Conservation (phyloP, 2,888 invertebrate genomes). For the Nephrocerus scutellatus region DNA sequence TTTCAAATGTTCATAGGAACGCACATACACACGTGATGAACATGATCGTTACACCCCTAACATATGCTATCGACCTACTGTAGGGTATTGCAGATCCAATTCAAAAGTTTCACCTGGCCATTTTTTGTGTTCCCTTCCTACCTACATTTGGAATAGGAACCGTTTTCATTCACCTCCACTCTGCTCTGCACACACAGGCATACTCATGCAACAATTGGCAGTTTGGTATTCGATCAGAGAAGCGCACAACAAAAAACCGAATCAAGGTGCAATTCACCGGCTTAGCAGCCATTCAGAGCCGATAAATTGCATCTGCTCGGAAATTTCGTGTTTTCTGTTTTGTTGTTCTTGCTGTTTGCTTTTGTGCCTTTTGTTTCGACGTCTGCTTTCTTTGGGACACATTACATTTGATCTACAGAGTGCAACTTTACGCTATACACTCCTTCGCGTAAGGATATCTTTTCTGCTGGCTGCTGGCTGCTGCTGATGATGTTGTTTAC, state of each 20-base stretch:
- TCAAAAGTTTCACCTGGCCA: conserved; percentile 21
- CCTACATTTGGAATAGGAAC: conserved; percentile 1
- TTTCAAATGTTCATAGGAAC: too few species aligned
- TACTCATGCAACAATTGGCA: conserved; percentile 14
- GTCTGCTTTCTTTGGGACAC: too few species aligned
- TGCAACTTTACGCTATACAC: neutral
- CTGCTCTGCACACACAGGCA: too few species aligned
- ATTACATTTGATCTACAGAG: neutral
- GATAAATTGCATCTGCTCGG: conserved; percentile 21
- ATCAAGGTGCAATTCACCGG: conserved; percentile 31
- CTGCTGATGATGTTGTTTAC: too few species aligned
- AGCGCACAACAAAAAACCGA: too few species aligned
- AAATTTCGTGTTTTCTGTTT: conserved; percentile 14
- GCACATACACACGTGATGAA: too few species aligned
- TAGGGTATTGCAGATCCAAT: too few species aligned
- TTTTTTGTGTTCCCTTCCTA: conserved; percentile 10
- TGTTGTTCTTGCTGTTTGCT: conserved; percentile 9
- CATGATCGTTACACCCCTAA: too few species aligned
- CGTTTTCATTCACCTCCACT: neutral
- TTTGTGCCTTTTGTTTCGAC: neutral
- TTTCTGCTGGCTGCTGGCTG: neutral
- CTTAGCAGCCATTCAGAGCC: conserved; percentile 21
- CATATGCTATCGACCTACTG: too few species aligned
- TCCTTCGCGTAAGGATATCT: neutral
- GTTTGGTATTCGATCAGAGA: conserved; percentile 15